Evolutionary conservation across 1,140 invertebrate genomes (phyloP), one percentile per base, ranked within the genome.

Genomic region (Polyergus mexicanus): DNA sequence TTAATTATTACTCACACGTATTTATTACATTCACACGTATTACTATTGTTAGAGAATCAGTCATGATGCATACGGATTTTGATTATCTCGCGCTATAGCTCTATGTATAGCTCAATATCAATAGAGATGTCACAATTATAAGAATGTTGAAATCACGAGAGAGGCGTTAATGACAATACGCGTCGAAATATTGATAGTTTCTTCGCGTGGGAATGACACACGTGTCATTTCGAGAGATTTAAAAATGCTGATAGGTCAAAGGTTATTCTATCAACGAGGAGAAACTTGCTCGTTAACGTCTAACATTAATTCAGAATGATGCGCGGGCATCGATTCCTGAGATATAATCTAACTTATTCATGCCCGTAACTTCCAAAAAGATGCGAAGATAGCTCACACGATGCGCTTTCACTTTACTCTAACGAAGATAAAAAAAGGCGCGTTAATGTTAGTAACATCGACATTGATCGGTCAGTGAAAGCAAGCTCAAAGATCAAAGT

Each of bases 201-300:
- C 51, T 81, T 71, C 35, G 35, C 22, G 10, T 4, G 19, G 22
- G 25, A 60, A 44, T 60, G 54, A 81, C 66, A 81, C 66, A 72
- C 25, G 66, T 81, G 78, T 54, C 54, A 72, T 72, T 81, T 72
- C 35, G 54, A 81, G 78, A 81, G 47, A 71, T 44, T 51, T 51
- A 71, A 56, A 47, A 56, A 7, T 13, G 13, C 28, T 6, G 4
- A 83, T 83, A 83, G 68, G 66, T 72, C 54, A 74, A 83, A 83
- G 68, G 68, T 72, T 19, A 83, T 35, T 4, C 51, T 19, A 28
- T 72, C 54, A 68, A 22, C 3, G 7, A 6, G 51, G 22, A 81
- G 51, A 74, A 44, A 72, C 19, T 60, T 32, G 13, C 25, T 38
- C 38, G 28, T 83, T 83, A 60, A 60, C 3, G 28, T 81, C 25